Conservation (phyloP, 2,113 vertebrate species). For the Malurus elegans region DNA sequence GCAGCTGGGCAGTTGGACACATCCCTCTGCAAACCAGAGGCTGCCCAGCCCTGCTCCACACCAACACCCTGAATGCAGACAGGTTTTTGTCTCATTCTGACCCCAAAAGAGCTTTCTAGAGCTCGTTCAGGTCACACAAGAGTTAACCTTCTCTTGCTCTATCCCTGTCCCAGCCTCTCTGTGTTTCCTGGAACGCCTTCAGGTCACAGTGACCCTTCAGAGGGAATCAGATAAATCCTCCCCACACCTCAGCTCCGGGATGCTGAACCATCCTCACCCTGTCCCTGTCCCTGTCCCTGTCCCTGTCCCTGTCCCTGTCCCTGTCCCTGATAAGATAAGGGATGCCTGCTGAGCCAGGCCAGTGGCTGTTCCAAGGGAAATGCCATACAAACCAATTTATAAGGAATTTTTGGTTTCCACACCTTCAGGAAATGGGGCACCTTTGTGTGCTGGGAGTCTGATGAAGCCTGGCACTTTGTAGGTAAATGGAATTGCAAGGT, state of each 20-base stretch:
- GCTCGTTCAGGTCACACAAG: not conserved
- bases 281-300: not conserved
- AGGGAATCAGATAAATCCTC: not conserved
- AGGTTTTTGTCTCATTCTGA: not conserved
- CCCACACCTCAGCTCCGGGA: fast-evolving
- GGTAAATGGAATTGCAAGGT: not conserved
- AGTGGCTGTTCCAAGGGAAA: not conserved
- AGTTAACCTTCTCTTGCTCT: not conserved
- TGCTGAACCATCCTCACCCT: not conserved
- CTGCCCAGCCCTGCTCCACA: not conserved
- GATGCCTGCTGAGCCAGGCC: not conserved
- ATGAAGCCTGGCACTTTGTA: not conserved
- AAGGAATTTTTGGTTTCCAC: not conserved
- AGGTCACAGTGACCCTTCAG: not conserved
- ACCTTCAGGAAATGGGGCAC: not conserved
- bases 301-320: not conserved
- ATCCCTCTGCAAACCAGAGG: not conserved
- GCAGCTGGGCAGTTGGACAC: fast-evolving
- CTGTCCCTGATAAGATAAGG: not conserved
- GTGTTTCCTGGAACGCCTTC: not conserved
- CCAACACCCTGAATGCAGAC: fast-evolving
- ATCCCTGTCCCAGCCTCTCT: not conserved
- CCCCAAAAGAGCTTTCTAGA: not conserved
- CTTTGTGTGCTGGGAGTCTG: not conserved
- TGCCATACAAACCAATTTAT: not conserved